phyloP scores from a whole-genome alignment of 2,888 invertebrate genomes.

The Lepidocyrtinus sp. region DNA sequence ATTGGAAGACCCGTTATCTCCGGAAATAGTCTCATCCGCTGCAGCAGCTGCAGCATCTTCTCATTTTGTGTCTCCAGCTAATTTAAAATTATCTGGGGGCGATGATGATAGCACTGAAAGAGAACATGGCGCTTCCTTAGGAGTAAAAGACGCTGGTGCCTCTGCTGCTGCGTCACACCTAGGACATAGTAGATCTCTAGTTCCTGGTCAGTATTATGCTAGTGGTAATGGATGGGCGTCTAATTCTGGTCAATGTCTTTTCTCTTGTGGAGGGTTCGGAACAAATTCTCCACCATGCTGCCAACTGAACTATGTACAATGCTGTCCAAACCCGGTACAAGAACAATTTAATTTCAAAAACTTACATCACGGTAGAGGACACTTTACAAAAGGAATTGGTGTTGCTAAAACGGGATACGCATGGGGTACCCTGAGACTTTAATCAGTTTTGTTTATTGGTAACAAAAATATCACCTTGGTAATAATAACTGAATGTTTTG shows the following conservation, averaged over 20 bases:
- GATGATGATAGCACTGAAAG: not conserved
- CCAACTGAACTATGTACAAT: constrained; percentile 47
- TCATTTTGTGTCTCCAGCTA: not conserved
- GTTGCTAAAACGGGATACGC: constrained; percentile 34
- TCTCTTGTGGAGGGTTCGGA: constrained; percentile 43
- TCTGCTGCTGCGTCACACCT: not conserved
- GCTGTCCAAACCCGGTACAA: constrained; percentile 43
- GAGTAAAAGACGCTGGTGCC: constrained; percentile 22
- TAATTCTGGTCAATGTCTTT: constrained; percentile 46
- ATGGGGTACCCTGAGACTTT: constrained; percentile 6
- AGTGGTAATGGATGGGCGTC: constrained; percentile 43
- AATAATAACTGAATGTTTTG: not conserved
- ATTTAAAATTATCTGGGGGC: constrained; percentile 13
- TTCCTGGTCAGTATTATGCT: constrained; percentile 1
- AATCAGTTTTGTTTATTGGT: too few species aligned
- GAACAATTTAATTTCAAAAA: constrained; percentile 54
- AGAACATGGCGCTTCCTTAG: not conserved
- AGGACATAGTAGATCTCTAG: constrained; percentile 25
- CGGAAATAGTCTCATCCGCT: constrained; percentile 26
- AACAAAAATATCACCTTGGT: not conserved
- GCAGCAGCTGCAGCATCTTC: constrained; percentile 19
- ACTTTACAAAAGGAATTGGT: constrained; percentile 20
- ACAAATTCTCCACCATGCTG: constrained; percentile 24
- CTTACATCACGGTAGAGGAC: constrained; percentile 48
- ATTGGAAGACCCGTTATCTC: constrained; percentile 43